Percentiles rank a stretch among this genome's conserved stretches.
phyloP scores from a whole-genome alignment of 2,797 vertebrate genomes.

The Taenioides sp. region DNA sequence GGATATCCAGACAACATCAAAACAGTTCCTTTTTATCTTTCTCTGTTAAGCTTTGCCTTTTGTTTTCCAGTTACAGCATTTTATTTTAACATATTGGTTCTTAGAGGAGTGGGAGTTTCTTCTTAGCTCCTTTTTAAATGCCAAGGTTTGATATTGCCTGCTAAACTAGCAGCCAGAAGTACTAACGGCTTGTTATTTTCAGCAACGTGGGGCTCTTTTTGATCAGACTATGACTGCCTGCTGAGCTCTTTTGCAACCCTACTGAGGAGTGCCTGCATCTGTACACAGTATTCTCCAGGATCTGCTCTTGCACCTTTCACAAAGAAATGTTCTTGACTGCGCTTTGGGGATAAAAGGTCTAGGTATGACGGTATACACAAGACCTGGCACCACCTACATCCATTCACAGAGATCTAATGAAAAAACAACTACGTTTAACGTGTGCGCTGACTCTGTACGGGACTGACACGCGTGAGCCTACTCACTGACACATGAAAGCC shows the following conservation, averaged over 20 bases:
- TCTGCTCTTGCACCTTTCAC: conserved; percentile 21
- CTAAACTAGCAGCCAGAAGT: conserved; percentile 59
- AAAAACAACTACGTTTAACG: conserved; percentile 35
- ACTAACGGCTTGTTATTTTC: conserved; percentile 53
- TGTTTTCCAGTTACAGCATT: conserved; percentile 37
- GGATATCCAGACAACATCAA: not conserved
- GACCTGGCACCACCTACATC: conserved; percentile 21
- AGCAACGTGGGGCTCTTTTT: conserved; percentile 59
- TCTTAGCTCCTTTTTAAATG: conserved; percentile 49
- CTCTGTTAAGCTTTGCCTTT: conserved; percentile 29
- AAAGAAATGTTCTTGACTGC: conserved; percentile 35
- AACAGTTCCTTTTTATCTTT: conserved; percentile 7
- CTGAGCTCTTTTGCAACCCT: conserved; percentile 44
- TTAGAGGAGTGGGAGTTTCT: conserved; percentile 55
- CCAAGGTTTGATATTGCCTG: conserved; percentile 57
- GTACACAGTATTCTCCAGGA: conserved; percentile 34
- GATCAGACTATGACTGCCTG: conserved; percentile 62
- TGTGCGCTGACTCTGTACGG: conserved; percentile 23
- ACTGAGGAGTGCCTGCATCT: conserved; percentile 53
- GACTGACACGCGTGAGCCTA: conserved; percentile 40
- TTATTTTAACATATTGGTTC: conserved; percentile 57
- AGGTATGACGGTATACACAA: conserved; percentile 25
- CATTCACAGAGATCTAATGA: conserved; percentile 24
- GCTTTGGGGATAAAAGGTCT: conserved; percentile 41
- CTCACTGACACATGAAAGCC: conserved; percentile 75